A percentile compares a stretch with the other conserved stretches of the same genome.
These are phyloP conservation scores for Ruditapes philippinarum DNA, from an alignment of 1,140 invertebrate species.

Conservation along the genomic window DNA sequence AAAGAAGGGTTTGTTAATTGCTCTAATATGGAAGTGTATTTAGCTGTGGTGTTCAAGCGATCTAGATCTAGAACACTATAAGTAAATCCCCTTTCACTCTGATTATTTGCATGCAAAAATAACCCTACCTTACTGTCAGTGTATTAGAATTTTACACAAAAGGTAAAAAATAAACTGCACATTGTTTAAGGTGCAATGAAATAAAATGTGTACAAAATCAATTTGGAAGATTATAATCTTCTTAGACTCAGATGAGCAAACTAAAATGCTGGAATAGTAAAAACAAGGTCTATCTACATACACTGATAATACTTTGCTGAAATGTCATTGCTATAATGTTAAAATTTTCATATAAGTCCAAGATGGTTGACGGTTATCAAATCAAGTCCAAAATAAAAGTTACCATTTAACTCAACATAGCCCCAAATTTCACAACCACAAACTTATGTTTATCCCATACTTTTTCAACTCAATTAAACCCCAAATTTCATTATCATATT, in stretches of 20 bases:
- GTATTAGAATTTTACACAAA: constrained; percentile 47
- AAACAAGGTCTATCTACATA: constrained; percentile 13
- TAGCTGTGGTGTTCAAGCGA: constrained; percentile 35
- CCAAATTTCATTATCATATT: too few relatives aligned
- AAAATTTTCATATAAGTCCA: too few relatives aligned
- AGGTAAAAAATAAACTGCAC: constrained; percentile 29
- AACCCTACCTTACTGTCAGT: constrained; percentile 25
- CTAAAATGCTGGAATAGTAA: constrained; percentile 15
- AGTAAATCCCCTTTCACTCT: constrained; percentile 24
- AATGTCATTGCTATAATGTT: too few relatives aligned
- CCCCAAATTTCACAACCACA: too few relatives aligned
- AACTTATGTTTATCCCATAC: too few relatives aligned
- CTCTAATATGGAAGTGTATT: constrained; percentile 27
- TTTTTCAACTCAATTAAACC: too few relatives aligned
- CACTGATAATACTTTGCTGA: not conserved
- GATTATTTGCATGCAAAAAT: constrained; percentile 41
- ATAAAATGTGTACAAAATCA: constrained; percentile 35
- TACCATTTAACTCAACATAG: too few relatives aligned
- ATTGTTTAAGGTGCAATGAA: constrained; percentile 42
- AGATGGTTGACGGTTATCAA: too few relatives aligned
- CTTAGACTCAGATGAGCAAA: constrained; percentile 19
- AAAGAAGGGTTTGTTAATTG: constrained; percentile 21
- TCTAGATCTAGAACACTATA: constrained; percentile 36
- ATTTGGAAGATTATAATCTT: not conserved
- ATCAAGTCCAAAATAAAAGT: too few relatives aligned